Evolutionary conservation across 2,888 invertebrate genomes (phyloP), one percentile per base, ranked within the genome.

Genomic region (Ormia ochracea): DNA sequence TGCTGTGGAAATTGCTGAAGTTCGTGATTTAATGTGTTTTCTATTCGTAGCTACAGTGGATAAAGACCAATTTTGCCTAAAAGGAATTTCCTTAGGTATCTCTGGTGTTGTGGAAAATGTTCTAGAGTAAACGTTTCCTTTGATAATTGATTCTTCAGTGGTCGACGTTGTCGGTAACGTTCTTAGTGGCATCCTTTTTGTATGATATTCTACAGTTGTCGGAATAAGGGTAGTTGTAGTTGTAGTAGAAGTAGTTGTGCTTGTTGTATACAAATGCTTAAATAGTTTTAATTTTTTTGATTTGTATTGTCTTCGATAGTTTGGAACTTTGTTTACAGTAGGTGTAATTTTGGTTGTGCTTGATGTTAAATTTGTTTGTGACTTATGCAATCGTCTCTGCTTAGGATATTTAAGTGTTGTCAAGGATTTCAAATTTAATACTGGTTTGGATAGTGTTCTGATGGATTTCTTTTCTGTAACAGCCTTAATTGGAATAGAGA

Each of bases 291-390:
- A 52, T 58, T 73, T 76, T 21, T 80, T 80, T 19, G 68, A 23
- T 52, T 76, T 80, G 43, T 76, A 76, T 65, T 80, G 76, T 0
- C 80, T 61, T 43, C 68, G 72, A 31, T 80, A 80, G 63, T 80
- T 80, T 14, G 59, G 54, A 1, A 36, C 17, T n/a, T 80, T 80
- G 43, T 76, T 80, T 3, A 61, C 14, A 10, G 52, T 19, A 5
- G 33, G 43, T 6, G 79, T 70, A 4, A 74, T 31, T 21, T 61
- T 69, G 17, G 68, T 54, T n/a, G 59, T 72, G 1, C 73, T 43
- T 9, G 58, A 54, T 17, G 73, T 65, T 23, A 52, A 19, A 48
- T 63, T 76, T 41, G 56, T 76, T 31, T 28, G 38, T 5, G 56
- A 7, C 58, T 72, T 72, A 21, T 68, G 68, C 14, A 66, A 10